phyloP scores from a whole-genome alignment of 2,113 vertebrate species.

The Piprites chloris region DNA sequence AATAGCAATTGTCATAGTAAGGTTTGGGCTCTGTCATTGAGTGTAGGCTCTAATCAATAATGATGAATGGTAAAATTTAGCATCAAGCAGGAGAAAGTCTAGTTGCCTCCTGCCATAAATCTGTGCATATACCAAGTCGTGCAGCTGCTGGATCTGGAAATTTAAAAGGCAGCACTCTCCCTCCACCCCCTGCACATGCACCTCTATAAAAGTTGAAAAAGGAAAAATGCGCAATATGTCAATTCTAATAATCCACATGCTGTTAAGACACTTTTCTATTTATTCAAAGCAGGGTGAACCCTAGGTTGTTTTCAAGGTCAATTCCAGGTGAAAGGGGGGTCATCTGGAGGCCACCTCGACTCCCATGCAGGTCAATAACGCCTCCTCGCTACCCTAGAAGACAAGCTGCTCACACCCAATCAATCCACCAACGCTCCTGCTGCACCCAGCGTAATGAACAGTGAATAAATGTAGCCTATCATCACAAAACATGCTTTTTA shows the following conservation, averaged over 20 bases:
- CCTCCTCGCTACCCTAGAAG: conserved; percentile 82
- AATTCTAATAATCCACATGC: conserved; percentile 84
- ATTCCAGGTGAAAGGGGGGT: conserved; percentile 95
- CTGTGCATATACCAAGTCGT: conserved; percentile 77
- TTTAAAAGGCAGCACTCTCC: conserved; percentile 64
- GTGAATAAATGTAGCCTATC: conserved; percentile 93
- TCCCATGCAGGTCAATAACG: conserved; percentile 95
- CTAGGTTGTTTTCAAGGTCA: conserved; percentile 94
- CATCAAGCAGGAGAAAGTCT: conserved; percentile 77
- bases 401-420: conserved; percentile 85
- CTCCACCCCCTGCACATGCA: conserved; percentile 46
- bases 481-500: conserved; percentile 98
- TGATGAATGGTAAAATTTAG: conserved; percentile 91
- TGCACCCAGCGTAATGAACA: conserved; percentile 89
- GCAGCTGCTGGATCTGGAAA: conserved; percentile 85
- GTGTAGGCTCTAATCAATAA: conserved; percentile 87
- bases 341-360: conserved; percentile 88
- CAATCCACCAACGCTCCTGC: conserved; percentile 85
- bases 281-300: conserved; percentile 77
- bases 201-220: conserved; percentile 70
- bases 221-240: conserved; percentile 83
- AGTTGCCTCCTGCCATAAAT: conserved; percentile 83
- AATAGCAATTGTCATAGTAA: conserved; percentile 90
- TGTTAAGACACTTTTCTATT: conserved; percentile 82
- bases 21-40: conserved; percentile 81